Evolutionary conservation across 2,888 invertebrate genomes (phyloP), one percentile per base, ranked within the genome.

Genomic region (Macropis europaea): DNA sequence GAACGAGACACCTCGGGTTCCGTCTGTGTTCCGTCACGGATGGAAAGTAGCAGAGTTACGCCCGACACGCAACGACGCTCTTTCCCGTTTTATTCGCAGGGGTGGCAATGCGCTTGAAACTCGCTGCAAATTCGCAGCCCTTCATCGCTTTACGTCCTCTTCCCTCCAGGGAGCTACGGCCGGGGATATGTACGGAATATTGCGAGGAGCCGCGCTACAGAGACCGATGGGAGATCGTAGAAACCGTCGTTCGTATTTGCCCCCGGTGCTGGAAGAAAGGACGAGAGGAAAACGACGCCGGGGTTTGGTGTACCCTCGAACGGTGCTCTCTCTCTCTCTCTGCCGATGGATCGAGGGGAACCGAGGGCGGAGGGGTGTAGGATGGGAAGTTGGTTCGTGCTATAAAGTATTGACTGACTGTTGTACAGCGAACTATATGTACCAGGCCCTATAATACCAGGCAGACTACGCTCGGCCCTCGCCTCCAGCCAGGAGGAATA

Each of bases 381-480:
- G 74, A 77, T 52, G 53, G 66, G 24, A 70, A 72, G 69, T 73
- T 72, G 73, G 76, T 68, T 73, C 75, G 73, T 69, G 70, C 79
- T 77, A 78, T 77, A 76, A 82, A 82, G 82, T 82, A 82, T 82
- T 82, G 82, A 82, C 82, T 82, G 73, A 70, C 81, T 79, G 73
- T 74, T 79, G 77, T 79, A 73, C 74, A 64, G 72, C 54, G 68
- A 69, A 68, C 68, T 75, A 64, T 72, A 75, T 66, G 68, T 69
- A 76, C 63, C 47, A 66, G 64, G 54, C 59, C 56, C 77, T 76
- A 72, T 71, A 77, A 71, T 73, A 73, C 71, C 48, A 57, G 57
- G 52, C 64, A 76, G 77, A 72, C 67, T 70, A 54, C 64, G 63
- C 72, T 75, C 70, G 74, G 79, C 63, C 73, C 63, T 82, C 76